A percentile compares a stretch with the other conserved stretches of the same genome.
Evolutionary conservation across 1,140 invertebrate species (phyloP).

Genomic region (Apis mellifera): DNA sequence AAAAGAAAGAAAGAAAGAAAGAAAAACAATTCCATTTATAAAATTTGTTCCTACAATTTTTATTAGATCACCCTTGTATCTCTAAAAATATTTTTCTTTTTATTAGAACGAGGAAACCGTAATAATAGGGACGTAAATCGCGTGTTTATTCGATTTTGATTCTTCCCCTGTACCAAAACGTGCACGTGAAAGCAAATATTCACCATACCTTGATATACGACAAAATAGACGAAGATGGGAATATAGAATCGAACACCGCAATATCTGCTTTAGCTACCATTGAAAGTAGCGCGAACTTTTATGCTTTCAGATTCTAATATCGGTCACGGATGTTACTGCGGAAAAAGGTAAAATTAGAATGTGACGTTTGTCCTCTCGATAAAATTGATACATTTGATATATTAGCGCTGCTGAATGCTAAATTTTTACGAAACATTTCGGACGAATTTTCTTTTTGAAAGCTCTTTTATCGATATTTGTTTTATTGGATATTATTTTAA

Average conservation of each 20-base stretch:
- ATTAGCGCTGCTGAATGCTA: background rate
- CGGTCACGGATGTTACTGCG: conserved; percentile 6
- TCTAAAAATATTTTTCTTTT: background rate
- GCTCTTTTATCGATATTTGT: background rate
- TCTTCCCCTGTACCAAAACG: background rate
- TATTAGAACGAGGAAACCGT: background rate
- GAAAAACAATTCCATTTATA: background rate
- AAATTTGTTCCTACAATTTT: background rate
- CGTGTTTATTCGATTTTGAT: background rate
- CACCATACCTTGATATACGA: conserved; percentile 22
- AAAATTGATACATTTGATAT: background rate
- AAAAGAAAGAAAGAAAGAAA: no score
- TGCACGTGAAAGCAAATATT: conserved; percentile 24
- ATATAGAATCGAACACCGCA: conserved; percentile 16
- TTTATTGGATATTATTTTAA: background rate
- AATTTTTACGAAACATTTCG: background rate
- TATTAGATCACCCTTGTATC: no score
- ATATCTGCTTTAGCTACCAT: conserved; percentile 30
- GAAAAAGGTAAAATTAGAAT: conserved; percentile 8
- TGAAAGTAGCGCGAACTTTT: conserved; percentile 3
- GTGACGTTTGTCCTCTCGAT: background rate
- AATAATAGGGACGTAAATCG: background rate
- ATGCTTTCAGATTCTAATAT: conserved; percentile 39
- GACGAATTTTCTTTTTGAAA: background rate
- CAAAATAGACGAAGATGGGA: conserved; percentile 15